Percentiles rank a stretch among this genome's conserved stretches.
Conservation (phyloP, 2,113 vertebrate genomes). For the Channa argus region DNA sequence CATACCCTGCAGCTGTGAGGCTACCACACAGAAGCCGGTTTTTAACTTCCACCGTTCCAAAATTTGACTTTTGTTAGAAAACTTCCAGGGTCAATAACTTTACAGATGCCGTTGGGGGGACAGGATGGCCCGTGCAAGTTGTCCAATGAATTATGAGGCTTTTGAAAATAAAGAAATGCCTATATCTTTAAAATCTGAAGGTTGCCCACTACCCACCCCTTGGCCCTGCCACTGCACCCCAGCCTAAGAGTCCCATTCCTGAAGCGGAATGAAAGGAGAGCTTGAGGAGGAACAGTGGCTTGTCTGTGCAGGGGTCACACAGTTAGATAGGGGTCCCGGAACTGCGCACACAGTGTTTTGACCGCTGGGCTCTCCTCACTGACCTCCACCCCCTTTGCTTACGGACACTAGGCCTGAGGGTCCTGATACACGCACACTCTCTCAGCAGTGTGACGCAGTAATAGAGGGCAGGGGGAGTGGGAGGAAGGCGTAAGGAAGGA, state of each 20-base stretch:
- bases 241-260: constrained; percentile 59
- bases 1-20: constrained; percentile 68
- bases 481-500: constrained; percentile 34
- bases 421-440: constrained; percentile 65
- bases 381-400: constrained; percentile 71
- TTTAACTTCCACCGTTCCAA: constrained; percentile 41
- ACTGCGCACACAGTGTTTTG: constrained; percentile 82
- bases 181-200: constrained; percentile 85
- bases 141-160: constrained; percentile 65
- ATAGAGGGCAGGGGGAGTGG: constrained; percentile 39
- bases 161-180: constrained; percentile 76
- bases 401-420: constrained; percentile 65
- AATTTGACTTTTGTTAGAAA: constrained; percentile 70
- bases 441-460: constrained; percentile 68
- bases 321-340: constrained; percentile 75
- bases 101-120: constrained; percentile 37
- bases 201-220: constrained; percentile 71
- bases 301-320: constrained; percentile 70
- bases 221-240: constrained; percentile 61
- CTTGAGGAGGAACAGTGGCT: constrained; percentile 81
- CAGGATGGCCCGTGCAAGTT: constrained; percentile 59
- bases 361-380: constrained; percentile 73
- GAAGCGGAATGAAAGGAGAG: constrained; percentile 78
- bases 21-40: constrained; percentile 41
- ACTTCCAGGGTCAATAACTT: constrained; percentile 70